Evolutionary conservation across 2,797 vertebrate species (phyloP).

Genomic region (Sparidentex hasta): DNA sequence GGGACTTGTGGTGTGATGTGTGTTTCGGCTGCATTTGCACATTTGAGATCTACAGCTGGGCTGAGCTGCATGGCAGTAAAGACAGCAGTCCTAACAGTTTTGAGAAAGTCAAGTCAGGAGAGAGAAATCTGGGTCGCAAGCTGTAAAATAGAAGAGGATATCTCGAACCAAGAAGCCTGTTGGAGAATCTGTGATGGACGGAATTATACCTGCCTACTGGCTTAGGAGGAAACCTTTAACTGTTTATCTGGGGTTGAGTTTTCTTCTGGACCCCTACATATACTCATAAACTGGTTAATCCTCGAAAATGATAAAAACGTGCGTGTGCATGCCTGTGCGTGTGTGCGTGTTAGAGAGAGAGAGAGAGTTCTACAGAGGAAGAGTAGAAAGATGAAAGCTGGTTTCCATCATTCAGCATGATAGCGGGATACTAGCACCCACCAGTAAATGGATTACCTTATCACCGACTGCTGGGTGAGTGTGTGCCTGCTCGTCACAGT

Average conservation of each 20-base stretch:
- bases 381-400: slow-evolving; percentile 57
- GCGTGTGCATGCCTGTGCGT: neutral
- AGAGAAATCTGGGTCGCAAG: neutral
- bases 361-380: neutral
- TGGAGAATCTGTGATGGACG: slow-evolving; percentile 23
- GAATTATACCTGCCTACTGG: slow-evolving; percentile 3
- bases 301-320: slow-evolving; percentile 28
- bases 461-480: slow-evolving; percentile 39
- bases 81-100: neutral
- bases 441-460: slow-evolving; percentile 68
- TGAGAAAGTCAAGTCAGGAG: neutral
- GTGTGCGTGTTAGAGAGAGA: neutral
- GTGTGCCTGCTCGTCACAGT: slow-evolving; percentile 29
- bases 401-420: slow-evolving; percentile 53
- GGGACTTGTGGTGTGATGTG: neutral
- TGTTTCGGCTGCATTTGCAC: neutral
- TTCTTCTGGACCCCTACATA: slow-evolving; percentile 33
- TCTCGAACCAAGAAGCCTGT: neutral
- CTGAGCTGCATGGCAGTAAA: neutral
- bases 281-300: slow-evolving; percentile 11
- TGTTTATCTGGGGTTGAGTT: slow-evolving; percentile 21
- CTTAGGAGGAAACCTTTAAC: slow-evolving; percentile 20
- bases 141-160: neutral
- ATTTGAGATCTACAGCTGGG: neutral
- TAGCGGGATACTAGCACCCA: slow-evolving; percentile 33